phyloP scores from a whole-genome alignment of 2,888 invertebrate species.

The Epinotia nisella region DNA sequence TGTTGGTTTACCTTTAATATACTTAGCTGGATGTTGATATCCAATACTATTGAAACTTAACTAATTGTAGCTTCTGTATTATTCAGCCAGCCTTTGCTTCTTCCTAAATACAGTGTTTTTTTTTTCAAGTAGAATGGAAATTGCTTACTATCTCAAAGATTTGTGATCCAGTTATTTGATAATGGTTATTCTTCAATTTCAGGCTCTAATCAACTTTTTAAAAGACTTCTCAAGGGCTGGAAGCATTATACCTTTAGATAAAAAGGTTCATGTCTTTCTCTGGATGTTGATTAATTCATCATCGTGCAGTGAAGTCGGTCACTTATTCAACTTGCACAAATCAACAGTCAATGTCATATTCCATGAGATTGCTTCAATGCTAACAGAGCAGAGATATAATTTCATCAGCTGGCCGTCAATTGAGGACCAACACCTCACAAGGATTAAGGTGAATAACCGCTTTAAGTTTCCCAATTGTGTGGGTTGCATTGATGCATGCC shows the following conservation, averaged over 20 bases:
- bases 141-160: constrained; percentile 6
- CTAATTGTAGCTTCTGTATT: too few species aligned
- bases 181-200: constrained; percentile 53
- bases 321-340: constrained; percentile 72
- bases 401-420: constrained; percentile 76
- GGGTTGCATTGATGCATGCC: constrained; percentile 75
- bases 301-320: constrained; percentile 71
- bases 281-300: constrained; percentile 69
- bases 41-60: neutral
- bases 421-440: constrained; percentile 76
- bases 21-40: neutral
- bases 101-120: too few species aligned
- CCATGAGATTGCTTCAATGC: constrained; percentile 67
- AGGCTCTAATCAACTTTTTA: constrained; percentile 68
- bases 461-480: constrained; percentile 79
- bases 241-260: constrained; percentile 65
- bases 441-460: constrained; percentile 72
- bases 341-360: constrained; percentile 74
- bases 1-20: neutral
- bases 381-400: constrained; percentile 66
- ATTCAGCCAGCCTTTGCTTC: too few species aligned
- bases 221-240: constrained; percentile 59
- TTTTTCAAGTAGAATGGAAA: neutral
- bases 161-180: constrained; percentile 1
- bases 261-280: constrained; percentile 76